Conservation (phyloP, 53 echinoderm and acorn worm genomes). For the Paracentrotus lividus region DNA sequence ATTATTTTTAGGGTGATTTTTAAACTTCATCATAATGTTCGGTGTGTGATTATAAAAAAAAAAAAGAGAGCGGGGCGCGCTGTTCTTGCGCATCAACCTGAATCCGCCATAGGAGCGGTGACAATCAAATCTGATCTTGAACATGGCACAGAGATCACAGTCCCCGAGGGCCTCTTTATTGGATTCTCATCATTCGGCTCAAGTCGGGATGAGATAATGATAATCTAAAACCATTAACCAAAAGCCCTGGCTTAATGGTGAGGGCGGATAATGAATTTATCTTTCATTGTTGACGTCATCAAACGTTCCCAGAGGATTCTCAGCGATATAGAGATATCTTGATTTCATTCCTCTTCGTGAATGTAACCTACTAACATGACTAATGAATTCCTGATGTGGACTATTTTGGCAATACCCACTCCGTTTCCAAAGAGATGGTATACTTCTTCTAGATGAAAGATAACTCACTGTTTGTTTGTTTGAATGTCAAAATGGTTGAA, state of each 20-base stretch:
- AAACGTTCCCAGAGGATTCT: neutral
- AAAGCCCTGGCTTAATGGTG: conserved; percentile 6
- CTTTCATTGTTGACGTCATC: conserved; percentile 33
- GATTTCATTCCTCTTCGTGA: neutral
- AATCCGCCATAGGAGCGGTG: neutral
- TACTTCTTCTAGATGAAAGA: too few species aligned
- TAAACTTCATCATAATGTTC: too few species aligned
- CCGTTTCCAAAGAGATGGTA: neutral
- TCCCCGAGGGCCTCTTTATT: neutral
- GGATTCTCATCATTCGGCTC: neutral
- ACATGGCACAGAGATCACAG: neutral
- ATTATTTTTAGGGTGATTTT: too few species aligned
- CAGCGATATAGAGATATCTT: neutral
- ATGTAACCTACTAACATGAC: neutral
- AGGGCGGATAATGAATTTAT: conserved; percentile 40
- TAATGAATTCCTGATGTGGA: neutral
- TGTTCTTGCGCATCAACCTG: neutral
- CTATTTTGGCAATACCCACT: neutral
- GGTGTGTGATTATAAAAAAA: too few species aligned
- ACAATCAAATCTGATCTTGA: neutral
- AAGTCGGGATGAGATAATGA: neutral
- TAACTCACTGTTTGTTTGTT: too few species aligned
- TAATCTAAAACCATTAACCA: neutral
- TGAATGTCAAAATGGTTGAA: too few species aligned
- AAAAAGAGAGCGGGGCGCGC: too few species aligned